A percentile compares a stretch with the other conserved stretches of the same genome.
These are phyloP conservation scores for Typhlichthys subterraneus DNA, from an alignment of 2,797 vertebrate genomes.

Conservation along the genomic window DNA sequence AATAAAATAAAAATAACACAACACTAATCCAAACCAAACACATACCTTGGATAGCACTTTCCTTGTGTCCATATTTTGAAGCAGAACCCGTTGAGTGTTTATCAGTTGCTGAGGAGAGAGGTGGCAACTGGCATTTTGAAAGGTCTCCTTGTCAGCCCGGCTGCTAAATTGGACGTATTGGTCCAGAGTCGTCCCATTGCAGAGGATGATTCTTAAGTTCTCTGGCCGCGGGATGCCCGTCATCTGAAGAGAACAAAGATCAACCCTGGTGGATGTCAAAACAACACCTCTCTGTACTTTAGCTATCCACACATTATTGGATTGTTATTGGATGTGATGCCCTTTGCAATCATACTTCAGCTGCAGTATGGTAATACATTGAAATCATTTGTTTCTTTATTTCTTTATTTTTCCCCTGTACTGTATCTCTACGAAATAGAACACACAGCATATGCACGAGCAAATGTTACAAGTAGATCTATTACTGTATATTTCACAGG, in stretches of 20 bases:
- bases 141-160: slow-evolving; percentile 59
- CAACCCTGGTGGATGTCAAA: slow-evolving; percentile 15
- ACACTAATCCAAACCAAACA: neutral
- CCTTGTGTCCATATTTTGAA: slow-evolving; percentile 61
- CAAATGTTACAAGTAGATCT: neutral
- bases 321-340: neutral
- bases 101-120: slow-evolving; percentile 68
- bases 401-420: neutral
- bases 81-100: slow-evolving; percentile 59
- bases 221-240: slow-evolving; percentile 18
- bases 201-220: slow-evolving; percentile 64
- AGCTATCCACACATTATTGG: slow-evolving; percentile 1
- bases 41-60: slow-evolving; percentile 71
- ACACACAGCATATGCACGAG: no score
- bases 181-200: slow-evolving; percentile 60
- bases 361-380: neutral
- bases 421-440: no score
- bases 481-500: neutral
- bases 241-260: slow-evolving; percentile 46
- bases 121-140: slow-evolving; percentile 80
- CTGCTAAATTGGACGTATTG: slow-evolving; percentile 71
- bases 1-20: neutral
- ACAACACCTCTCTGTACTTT: slow-evolving; percentile 18
- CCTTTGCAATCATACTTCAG: neutral
- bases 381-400: neutral